A percentile compares a stretch with the other conserved stretches of the same genome.
Conservation (phyloP, 1,140 invertebrate species). For the Paracyclopina nana region DNA sequence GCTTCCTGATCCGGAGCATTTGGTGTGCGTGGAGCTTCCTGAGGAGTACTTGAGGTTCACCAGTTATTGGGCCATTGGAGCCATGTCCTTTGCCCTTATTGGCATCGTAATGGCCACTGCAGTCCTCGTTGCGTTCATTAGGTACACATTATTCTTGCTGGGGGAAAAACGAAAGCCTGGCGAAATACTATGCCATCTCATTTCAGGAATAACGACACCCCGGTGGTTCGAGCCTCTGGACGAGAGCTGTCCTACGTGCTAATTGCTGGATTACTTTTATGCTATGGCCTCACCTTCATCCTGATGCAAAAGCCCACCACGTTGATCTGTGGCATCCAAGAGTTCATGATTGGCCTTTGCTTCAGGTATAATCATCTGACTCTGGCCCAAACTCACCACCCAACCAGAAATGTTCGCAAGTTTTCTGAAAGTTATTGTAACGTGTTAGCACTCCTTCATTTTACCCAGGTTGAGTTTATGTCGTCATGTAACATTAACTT, state of each 20-base stretch:
- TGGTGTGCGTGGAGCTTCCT: conserved; percentile 51
- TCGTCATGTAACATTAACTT: too few relatives aligned
- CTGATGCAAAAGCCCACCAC: conserved; percentile 41
- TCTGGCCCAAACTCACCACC: too few relatives aligned
- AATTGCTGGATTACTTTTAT: conserved; percentile 64
- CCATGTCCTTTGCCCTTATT: conserved; percentile 35
- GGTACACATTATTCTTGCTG: too few relatives aligned
- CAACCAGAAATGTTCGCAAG: too few relatives aligned
- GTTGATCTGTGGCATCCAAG: conserved; percentile 28
- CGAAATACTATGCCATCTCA: too few relatives aligned
- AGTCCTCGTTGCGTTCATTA: conserved; percentile 38
- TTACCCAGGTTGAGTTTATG: too few relatives aligned
- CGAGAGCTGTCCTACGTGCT: conserved; percentile 70
- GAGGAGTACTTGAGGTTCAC: conserved; percentile 56
- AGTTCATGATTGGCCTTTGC: conserved; percentile 53
- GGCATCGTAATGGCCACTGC: conserved; percentile 27
- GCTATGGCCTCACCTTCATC: conserved; percentile 67
- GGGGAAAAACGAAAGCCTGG: too few relatives aligned
- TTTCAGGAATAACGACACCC: conserved; percentile 59
- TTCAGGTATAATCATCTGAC: too few relatives aligned
- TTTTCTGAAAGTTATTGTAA: too few relatives aligned
- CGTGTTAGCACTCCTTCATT: too few relatives aligned
- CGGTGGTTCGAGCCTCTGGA: conserved; percentile 70
- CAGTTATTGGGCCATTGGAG: conserved; percentile 59
- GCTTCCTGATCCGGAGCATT: conserved; percentile 49